Percentiles rank a stretch among this genome's conserved stretches.
phyloP scores from a whole-genome alignment of 2,113 vertebrate genomes.

The Cryptotis parvus region DNA sequence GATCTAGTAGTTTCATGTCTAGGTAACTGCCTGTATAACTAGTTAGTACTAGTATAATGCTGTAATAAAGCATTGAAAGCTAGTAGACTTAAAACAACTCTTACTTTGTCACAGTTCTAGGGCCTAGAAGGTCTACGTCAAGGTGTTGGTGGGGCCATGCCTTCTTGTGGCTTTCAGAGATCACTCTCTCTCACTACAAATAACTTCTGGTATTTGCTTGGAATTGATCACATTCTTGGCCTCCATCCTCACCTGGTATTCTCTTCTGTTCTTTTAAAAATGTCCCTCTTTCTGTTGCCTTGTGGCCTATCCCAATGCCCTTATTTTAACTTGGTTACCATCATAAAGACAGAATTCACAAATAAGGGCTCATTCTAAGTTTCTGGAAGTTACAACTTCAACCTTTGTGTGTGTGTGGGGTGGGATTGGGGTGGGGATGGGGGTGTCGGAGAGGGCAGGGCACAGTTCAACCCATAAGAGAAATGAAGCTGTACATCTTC shows the following conservation, averaged over 20 bases:
- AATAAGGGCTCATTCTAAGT: not conserved
- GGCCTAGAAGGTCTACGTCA: not conserved
- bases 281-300: too few relatives aligned
- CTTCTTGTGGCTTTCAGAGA: not conserved
- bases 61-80: not conserved
- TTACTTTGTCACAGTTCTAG: not conserved
- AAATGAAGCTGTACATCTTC: not conserved
- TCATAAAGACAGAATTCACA: not conserved
- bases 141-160: not conserved
- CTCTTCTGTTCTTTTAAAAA: too few relatives aligned
- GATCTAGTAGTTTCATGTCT: not conserved
- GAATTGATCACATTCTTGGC: not conserved
- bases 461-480: not conserved
- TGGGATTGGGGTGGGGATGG: too few relatives aligned
- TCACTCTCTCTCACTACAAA: not conserved
- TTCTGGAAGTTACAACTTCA: not conserved
- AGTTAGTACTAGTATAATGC: not conserved
- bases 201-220: not conserved
- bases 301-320: not conserved
- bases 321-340: conserved; percentile 31
- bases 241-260: not conserved
- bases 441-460: not conserved
- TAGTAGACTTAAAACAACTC: not conserved
- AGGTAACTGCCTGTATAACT: not conserved
- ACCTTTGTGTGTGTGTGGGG: fast-evolving